Percentiles rank a stretch among this genome's conserved stretches.
Evolutionary conservation across 2,888 invertebrate genomes (phyloP).

Genomic region (Folsomia candida): DNA sequence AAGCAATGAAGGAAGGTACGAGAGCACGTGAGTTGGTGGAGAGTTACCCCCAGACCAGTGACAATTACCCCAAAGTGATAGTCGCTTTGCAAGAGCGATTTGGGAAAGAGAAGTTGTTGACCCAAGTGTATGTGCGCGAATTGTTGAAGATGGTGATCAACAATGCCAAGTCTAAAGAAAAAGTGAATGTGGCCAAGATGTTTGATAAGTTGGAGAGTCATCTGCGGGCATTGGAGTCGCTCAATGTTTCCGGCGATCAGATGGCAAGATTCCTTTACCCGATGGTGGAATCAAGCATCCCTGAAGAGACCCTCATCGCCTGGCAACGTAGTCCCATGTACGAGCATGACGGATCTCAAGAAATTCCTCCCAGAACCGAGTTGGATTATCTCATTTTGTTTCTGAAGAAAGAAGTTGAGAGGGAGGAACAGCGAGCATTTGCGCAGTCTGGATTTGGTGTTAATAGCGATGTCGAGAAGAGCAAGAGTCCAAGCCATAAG

Average conservation of each 20-base stretch:
- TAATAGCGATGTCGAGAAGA: no score
- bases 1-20: not conserved
- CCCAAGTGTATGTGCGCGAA: constrained; percentile 41
- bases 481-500: not conserved
- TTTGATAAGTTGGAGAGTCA: constrained; percentile 19
- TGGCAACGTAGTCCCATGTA: constrained; percentile 20
- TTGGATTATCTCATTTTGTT: constrained; percentile 3
- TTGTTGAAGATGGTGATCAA: constrained; percentile 50
- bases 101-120: constrained; percentile 12
- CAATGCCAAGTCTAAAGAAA: constrained; percentile 13
- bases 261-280: constrained; percentile 21
- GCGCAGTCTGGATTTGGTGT: constrained; percentile 11
- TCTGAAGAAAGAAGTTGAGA: constrained; percentile 5
- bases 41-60: constrained; percentile 16
- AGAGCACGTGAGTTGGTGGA: constrained; percentile 13
- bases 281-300: constrained; percentile 51
- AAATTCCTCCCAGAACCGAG: not conserved
- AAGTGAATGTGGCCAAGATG: constrained; percentile 10
- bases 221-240: constrained; percentile 22
- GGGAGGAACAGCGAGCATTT: not conserved
- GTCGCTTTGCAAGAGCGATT: constrained; percentile 12
- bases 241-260: constrained; percentile 22
- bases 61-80: constrained; percentile 19
- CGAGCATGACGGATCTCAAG: not conserved
- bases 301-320: constrained; percentile 26